Evolutionary conservation across 2,888 invertebrate species (phyloP).

Genomic region (Endomychus coccineus): DNA sequence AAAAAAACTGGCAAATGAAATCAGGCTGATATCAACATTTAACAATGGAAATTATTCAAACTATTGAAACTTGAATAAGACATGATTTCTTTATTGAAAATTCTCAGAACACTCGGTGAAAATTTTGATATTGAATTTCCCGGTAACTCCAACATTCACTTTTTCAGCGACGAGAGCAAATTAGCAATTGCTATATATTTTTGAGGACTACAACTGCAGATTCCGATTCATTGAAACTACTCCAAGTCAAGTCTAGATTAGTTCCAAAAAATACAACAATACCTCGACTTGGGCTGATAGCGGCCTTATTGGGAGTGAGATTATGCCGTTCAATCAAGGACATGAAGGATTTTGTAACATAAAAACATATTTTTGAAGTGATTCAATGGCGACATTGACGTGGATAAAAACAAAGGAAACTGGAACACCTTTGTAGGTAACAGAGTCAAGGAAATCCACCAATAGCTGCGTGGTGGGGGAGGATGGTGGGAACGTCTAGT

Average conservation of each 20-base stretch:
- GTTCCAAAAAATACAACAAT: too few species aligned
- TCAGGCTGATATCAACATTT: neutral
- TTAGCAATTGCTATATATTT: too few species aligned
- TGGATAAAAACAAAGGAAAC: constrained; percentile 4
- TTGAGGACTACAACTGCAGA: too few species aligned
- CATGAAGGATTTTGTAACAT: neutral
- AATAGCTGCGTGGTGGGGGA: neutral
- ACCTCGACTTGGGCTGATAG: too few species aligned
- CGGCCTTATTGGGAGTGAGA: neutral
- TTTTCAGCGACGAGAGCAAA: too few species aligned
- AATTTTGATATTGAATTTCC: neutral
- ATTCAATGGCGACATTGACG: constrained; percentile 1
- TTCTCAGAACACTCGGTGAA: constrained; percentile 1
- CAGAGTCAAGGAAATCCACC: neutral
- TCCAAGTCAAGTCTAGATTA: too few species aligned
- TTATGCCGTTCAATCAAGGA: neutral
- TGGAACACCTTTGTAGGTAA: constrained; percentile 1
- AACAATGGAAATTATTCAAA: neutral
- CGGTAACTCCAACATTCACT: too few species aligned
- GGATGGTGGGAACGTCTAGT: constrained; percentile 3
- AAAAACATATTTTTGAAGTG: neutral
- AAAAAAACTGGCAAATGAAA: neutral
- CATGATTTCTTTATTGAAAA: constrained; percentile 1
- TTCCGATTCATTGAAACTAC: too few species aligned
- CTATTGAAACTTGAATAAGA: neutral